These are phyloP conservation scores for Plagodis dolabraria DNA, from an alignment of 2,888 invertebrate genomes.

Conservation along the genomic window DNA sequence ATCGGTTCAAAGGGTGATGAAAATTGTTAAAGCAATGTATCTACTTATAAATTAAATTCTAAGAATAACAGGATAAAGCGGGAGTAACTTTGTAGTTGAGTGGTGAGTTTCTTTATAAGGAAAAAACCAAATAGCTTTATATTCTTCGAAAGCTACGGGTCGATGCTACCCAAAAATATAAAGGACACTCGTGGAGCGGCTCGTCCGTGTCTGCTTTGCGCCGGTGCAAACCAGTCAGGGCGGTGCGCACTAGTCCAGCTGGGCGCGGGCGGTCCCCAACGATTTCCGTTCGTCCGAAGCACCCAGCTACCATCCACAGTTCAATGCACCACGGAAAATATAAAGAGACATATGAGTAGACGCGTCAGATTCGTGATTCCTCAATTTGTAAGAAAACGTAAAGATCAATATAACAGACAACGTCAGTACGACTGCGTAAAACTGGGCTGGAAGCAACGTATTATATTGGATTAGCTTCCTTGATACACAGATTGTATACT, in stretches of 20 bases:
- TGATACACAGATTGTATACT: conserved; percentile 11
- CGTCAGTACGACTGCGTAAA: conserved; percentile 26
- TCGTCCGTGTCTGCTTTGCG: conserved; percentile 48
- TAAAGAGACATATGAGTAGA: conserved; percentile 10
- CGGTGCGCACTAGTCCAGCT: conserved; percentile 53
- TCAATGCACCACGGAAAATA: conserved; percentile 57
- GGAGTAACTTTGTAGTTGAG: conserved; percentile 8
- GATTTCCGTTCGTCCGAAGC: conserved; percentile 59
- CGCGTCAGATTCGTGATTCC: conserved; percentile 11
- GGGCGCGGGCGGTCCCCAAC: conserved; percentile 42
- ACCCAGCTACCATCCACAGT: conserved; percentile 45
- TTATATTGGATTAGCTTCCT: conserved; percentile 13
- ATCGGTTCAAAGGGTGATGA: not conserved
- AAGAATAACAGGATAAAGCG: too few species aligned
- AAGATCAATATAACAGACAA: conserved; percentile 27
- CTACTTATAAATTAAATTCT: too few species aligned
- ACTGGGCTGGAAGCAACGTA: conserved; percentile 20
- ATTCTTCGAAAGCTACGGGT: not conserved
- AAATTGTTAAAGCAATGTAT: not conserved
- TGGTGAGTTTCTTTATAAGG: too few species aligned
- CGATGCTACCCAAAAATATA: conserved; percentile 25
- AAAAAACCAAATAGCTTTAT: too few species aligned
- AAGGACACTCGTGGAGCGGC: conserved; percentile 26
- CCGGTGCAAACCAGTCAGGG: conserved; percentile 60
- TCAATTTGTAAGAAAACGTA: conserved; percentile 14